Evolutionary conservation across 2,888 invertebrate species (phyloP).

Genomic region (Netelia inedita): DNA sequence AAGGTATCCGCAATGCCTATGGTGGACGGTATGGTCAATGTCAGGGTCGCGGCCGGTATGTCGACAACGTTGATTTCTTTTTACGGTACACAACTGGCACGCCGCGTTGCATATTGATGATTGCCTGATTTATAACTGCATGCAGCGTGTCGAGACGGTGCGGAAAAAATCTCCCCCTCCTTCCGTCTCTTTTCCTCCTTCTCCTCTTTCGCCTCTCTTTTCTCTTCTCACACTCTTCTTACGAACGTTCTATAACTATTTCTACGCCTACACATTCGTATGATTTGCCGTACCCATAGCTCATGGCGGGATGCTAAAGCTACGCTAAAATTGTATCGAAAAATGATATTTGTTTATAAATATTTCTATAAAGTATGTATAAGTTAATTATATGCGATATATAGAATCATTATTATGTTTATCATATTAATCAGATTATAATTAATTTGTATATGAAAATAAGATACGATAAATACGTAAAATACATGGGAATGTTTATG

Average conservation of each 20-base stretch:
- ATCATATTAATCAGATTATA: no score
- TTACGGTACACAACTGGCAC: slow-evolving; percentile 72
- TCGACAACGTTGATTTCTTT: slow-evolving; percentile 73
- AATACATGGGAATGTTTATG: no score
- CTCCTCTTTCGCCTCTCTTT: slow-evolving; percentile 52
- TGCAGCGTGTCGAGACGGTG: slow-evolving; percentile 70
- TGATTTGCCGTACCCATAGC: neutral
- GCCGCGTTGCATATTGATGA: slow-evolving; percentile 74
- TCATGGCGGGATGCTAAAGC: no score
- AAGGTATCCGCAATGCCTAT: slow-evolving; percentile 61
- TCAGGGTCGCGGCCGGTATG: slow-evolving; percentile 73
- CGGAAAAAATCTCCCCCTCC: slow-evolving; percentile 58
- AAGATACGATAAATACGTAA: neutral
- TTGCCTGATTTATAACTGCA: slow-evolving; percentile 72
- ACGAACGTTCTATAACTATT: slow-evolving; percentile 43
- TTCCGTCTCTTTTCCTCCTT: slow-evolving; percentile 29
- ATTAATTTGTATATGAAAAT: neutral
- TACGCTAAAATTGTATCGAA: no score
- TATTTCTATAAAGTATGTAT: no score
- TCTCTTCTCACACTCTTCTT: slow-evolving; percentile 32
- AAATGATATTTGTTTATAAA: no score
- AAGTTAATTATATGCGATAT: no score
- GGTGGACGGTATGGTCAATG: slow-evolving; percentile 71
- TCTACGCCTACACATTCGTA: slow-evolving; percentile 13
- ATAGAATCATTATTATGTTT: no score